These are phyloP conservation scores for Oikopleura albicans DNA, from an alignment of 23 tunicate genomes.

Conservation along the genomic window DNA sequence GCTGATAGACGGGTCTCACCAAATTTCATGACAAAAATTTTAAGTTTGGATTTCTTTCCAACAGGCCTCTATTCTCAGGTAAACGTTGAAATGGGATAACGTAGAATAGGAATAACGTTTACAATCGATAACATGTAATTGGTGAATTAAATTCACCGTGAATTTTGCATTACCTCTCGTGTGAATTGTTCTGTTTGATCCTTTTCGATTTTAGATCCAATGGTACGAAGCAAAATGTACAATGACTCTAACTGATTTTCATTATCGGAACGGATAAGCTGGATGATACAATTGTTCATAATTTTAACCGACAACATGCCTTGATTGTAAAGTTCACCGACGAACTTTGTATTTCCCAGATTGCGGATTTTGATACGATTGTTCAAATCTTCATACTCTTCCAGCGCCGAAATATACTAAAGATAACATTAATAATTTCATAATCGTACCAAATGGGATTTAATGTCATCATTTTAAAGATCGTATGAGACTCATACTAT, in stretches of 20 bases:
- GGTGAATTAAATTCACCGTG: too few relatives aligned
- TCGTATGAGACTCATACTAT: too few relatives aligned
- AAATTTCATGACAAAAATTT: too few relatives aligned
- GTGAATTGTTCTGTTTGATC: background rate
- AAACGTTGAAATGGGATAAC: too few relatives aligned
- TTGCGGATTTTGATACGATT: background rate
- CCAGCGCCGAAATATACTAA: background rate
- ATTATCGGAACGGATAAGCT: background rate
- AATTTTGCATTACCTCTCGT: too few relatives aligned
- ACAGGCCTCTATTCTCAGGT: too few relatives aligned
- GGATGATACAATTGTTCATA: background rate
- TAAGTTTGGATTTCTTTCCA: too few relatives aligned
- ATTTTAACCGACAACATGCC: background rate
- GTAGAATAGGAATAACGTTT: too few relatives aligned
- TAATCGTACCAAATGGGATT: too few relatives aligned
- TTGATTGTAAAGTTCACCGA: background rate
- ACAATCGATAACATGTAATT: too few relatives aligned
- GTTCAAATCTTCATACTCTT: background rate
- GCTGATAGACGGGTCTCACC: too few relatives aligned
- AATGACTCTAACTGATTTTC: background rate
- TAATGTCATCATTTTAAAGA: too few relatives aligned
- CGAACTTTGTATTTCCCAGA: slow-evolving; percentile 3
- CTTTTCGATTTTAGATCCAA: background rate
- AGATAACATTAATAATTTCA: background rate
- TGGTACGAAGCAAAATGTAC: background rate